Evolutionary conservation across 2,888 invertebrate genomes (phyloP).

Genomic region (Tinea semifulvella): DNA sequence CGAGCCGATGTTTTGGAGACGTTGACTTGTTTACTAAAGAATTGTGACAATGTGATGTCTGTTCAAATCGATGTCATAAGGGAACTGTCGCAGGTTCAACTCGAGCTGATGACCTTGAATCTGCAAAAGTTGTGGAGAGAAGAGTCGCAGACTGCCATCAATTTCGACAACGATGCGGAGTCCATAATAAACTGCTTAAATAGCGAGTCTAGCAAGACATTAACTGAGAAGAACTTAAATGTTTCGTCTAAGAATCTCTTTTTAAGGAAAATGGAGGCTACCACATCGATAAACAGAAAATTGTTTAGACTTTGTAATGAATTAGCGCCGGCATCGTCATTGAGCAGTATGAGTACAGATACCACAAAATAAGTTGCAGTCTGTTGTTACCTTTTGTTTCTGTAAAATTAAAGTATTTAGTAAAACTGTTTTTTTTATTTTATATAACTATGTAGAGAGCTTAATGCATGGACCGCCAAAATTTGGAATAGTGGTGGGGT

Average conservation of each 20-base stretch:
- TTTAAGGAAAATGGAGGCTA: constrained; percentile 55
- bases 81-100: constrained; percentile 69
- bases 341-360: constrained; percentile 28
- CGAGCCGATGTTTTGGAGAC: constrained; percentile 68
- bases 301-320: constrained; percentile 47
- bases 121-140: constrained; percentile 64
- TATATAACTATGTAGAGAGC: too few species aligned
- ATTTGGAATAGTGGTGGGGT: too few species aligned
- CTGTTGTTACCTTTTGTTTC: too few species aligned
- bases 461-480: too few species aligned
- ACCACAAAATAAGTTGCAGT: too few species aligned
- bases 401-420: too few species aligned
- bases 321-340: constrained; percentile 38
- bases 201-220: constrained; percentile 47
- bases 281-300: constrained; percentile 47
- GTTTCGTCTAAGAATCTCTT: constrained; percentile 46
- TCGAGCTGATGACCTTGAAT: constrained; percentile 70
- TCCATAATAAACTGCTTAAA: constrained; percentile 49
- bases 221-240: constrained; percentile 48
- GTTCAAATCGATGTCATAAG: constrained; percentile 64
- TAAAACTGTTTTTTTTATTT: too few species aligned
- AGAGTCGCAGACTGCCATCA: constrained; percentile 51
- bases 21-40: constrained; percentile 60
- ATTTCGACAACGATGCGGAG: constrained; percentile 43
- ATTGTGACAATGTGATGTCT: constrained; percentile 56